A percentile compares a stretch with the other conserved stretches of the same genome.
Evolutionary conservation across 2,113 vertebrate genomes (phyloP).

Genomic region (Psittacus erithacus): DNA sequence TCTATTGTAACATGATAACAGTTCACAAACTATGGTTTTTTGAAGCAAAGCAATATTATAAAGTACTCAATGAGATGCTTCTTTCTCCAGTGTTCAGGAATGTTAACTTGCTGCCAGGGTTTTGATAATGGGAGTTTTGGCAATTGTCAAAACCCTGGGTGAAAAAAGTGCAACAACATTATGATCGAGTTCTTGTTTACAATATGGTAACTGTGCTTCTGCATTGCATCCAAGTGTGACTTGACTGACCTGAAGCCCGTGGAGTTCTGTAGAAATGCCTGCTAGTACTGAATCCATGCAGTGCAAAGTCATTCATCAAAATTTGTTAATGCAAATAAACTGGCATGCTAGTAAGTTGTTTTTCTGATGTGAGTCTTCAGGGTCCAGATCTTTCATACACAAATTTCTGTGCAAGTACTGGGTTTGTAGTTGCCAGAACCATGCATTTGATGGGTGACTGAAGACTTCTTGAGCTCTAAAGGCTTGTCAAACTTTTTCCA

Average conservation of each 20-base stretch:
- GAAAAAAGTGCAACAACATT: not conserved
- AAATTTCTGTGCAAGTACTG: not conserved
- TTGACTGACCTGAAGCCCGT: not conserved
- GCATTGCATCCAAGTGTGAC: not conserved
- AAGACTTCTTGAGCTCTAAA: not conserved
- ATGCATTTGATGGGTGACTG: fast-evolving
- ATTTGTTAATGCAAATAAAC: not conserved
- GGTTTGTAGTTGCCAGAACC: not conserved
- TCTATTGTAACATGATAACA: not conserved
- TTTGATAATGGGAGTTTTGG: not conserved
- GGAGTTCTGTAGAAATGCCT: not conserved
- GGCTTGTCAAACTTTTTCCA: not conserved
- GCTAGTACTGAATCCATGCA: not conserved
- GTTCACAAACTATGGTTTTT: not conserved
- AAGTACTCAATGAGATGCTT: not conserved
- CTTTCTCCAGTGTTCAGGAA: not conserved
- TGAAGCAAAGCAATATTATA: not conserved
- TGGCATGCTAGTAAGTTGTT: not conserved
- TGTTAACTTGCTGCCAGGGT: not conserved
- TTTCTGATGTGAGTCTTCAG: not conserved
- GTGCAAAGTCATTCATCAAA: not conserved
- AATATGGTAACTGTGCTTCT: not conserved
- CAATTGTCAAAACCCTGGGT: not conserved
- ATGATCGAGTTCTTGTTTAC: fast-evolving
- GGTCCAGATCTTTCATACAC: not conserved